phyloP scores from a whole-genome alignment of 2,888 invertebrate species.

The Tolmerus cingulatus region DNA sequence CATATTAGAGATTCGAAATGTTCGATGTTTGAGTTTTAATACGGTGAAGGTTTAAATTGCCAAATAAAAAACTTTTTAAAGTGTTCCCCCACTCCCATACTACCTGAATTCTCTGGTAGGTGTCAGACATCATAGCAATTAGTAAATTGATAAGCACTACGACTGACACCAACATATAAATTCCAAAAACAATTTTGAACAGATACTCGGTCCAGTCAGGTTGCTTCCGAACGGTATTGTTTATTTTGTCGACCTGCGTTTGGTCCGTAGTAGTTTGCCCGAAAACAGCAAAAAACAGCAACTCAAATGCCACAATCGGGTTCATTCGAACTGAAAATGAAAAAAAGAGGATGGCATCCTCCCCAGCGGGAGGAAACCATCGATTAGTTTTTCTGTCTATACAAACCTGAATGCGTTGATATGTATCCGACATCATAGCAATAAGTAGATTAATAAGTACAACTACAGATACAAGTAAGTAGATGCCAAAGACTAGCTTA shows the following conservation, averaged over 20 bases:
- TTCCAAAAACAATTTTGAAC: slow-evolving; percentile 87
- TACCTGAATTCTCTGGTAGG: slow-evolving; percentile 98
- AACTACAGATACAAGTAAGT: slow-evolving; percentile 97
- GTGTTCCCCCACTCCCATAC: slow-evolving; percentile 56
- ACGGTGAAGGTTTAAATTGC: background rate
- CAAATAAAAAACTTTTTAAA: background rate
- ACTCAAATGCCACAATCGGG: slow-evolving; percentile 92
- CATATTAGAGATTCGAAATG: background rate
- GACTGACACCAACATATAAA: slow-evolving; percentile 99
- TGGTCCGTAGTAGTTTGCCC: slow-evolving; percentile 88
- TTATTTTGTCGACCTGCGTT: slow-evolving; percentile 74
- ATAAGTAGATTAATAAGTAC: slow-evolving; percentile 98
- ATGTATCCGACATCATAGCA: slow-evolving; percentile 99
- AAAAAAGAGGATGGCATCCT: slow-evolving; percentile 45
- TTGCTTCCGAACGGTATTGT: slow-evolving; percentile 67
- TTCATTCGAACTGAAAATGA: slow-evolving; percentile 83
- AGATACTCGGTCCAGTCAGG: slow-evolving; percentile 85
- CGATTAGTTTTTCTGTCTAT: slow-evolving; percentile 54
- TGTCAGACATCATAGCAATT: slow-evolving; percentile 99
- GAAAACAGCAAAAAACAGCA: slow-evolving; percentile 98
- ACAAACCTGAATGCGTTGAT: slow-evolving; percentile 97
- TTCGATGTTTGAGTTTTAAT: background rate
- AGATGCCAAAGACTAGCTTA: slow-evolving; percentile 93
- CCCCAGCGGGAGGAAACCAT: slow-evolving; percentile 42
- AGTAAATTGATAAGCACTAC: slow-evolving; percentile 98